Base-by-base conservation (phyloP, 2,113 vertebrate genomes). In the Corythoichthys haematopterus region DNA sequence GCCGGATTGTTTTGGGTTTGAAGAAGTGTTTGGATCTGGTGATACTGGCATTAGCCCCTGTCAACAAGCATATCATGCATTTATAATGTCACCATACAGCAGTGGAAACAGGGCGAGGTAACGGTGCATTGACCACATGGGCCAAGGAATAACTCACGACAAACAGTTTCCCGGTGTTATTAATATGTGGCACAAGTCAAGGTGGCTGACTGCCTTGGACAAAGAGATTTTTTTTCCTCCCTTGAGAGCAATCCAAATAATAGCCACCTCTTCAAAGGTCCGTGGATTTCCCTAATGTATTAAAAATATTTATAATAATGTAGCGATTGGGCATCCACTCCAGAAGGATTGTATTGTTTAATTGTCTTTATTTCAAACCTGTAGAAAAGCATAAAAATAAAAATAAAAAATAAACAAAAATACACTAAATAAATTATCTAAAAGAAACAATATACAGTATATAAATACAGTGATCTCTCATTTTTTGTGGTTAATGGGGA, bases 11-110 rank as follows among this genome's bases (percentile, higher is more conserved):
- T 67, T 12, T 68, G 58, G 47, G 13, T 36, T 65, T 40, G 57
- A 11, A 71, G 72, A 71, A 52, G 46, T 57, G 60, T 74, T 74
- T 73, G 38, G 66, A 51, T 74, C 28, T 78, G 45, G 2, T 79
- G 68, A 78, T 60, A 76, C 58, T 63, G 64, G 69, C 78, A 10
- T 38, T 35, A 3, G 55, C 58, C 75, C 50, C 14, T 15, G 56
- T 70, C 35, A 36, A 35, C 50, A n/a, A 13, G 0, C 40, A 13
- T 36, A 13, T 47, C 28, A 4, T 58, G 51, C 33, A 60, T 51
- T 35, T 16, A 16, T 53, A 28, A 70, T 58, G 70, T 70, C 11
- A 40, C 60, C 64, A 43, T n/a, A 65, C 2, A 6, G 66, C 10
- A 1, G 40, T 52, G 69, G 47, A 66, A 77, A 76, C 33, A 33